A percentile compares a stretch with the other conserved stretches of the same genome.
Evolutionary conservation across 2,797 vertebrate species (phyloP).

Genomic region (Bufotes viridis): DNA sequence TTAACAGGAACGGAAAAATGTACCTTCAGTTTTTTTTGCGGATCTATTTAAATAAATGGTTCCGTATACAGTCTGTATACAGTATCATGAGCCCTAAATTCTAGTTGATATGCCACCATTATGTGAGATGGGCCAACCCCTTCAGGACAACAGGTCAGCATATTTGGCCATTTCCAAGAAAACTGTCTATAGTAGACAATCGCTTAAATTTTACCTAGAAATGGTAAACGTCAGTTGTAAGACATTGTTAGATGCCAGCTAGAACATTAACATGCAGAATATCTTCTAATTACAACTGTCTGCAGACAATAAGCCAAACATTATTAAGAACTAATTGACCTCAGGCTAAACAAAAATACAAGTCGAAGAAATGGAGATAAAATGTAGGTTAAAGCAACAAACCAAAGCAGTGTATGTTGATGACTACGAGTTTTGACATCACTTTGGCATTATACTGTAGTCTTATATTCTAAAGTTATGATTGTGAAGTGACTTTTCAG

Average conservation of each 20-base stretch:
- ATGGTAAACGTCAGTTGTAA: neutral
- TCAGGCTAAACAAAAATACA: neutral
- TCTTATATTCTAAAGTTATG: constrained; percentile 40
- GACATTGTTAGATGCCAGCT: neutral
- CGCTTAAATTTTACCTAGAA: neutral
- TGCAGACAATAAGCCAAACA: neutral
- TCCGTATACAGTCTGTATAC: too few relatives aligned
- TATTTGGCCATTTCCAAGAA: neutral
- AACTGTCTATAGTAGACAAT: neutral
- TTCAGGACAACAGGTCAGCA: neutral
- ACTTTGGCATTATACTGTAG: constrained; percentile 27
- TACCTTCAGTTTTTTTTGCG: too few relatives aligned
- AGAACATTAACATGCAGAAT: neutral
- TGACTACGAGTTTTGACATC: constrained; percentile 32
- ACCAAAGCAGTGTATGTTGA: neutral
- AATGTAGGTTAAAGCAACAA: constrained; percentile 5
- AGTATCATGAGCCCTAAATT: too few relatives aligned
- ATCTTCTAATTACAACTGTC: neutral
- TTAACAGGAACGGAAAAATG: too few relatives aligned
- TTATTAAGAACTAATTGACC: neutral
- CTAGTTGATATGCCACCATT: too few relatives aligned
- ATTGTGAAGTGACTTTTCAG: constrained; percentile 53
- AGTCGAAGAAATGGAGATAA: constrained; percentile 2
- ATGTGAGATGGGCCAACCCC: too few relatives aligned
- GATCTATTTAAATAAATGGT: too few relatives aligned